Percentiles rank a stretch among this genome's conserved stretches.
phyloP scores from a whole-genome alignment of 2,797 vertebrate species.

The Catharus ustulatus region DNA sequence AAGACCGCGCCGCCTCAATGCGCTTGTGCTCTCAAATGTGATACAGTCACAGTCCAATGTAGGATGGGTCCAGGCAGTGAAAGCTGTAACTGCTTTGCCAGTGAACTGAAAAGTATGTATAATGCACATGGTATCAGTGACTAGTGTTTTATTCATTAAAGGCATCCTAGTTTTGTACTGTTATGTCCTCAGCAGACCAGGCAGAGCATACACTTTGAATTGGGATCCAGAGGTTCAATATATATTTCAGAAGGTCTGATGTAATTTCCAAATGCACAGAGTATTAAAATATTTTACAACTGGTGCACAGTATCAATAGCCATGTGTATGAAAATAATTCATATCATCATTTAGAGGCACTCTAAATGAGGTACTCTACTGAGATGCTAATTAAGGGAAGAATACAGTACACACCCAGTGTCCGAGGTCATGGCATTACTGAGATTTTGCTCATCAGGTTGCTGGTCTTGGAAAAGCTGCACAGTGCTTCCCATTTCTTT shows the following conservation, averaged over 20 bases:
- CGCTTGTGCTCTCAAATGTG: constrained; percentile 11
- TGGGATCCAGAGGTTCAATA: neutral
- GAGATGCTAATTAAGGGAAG: neutral
- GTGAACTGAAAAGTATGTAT: constrained; percentile 53
- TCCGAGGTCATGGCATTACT: neutral
- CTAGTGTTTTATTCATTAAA: constrained; percentile 70
- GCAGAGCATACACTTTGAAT: constrained; percentile 44
- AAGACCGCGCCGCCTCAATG: rapidly evolving
- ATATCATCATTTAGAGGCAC: neutral
- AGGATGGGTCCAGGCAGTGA: constrained; percentile 34
- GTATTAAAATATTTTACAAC: neutral
- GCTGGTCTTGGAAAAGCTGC: neutral
- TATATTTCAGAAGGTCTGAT: constrained; percentile 26
- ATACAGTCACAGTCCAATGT: neutral
- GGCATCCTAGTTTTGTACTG: constrained; percentile 23
- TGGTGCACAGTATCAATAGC: neutral
- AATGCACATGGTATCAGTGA: constrained; percentile 35
- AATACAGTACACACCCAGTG: neutral
- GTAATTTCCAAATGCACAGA: neutral
- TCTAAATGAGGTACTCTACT: neutral
- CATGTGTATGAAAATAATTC: neutral
- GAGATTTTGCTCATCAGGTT: neutral
- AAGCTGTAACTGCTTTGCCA: constrained; percentile 30
- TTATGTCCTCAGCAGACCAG: constrained; percentile 38
- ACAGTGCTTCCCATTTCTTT: neutral